Conservation (phyloP, 2,113 vertebrate genomes). For the Pelodiscus sinensis region DNA sequence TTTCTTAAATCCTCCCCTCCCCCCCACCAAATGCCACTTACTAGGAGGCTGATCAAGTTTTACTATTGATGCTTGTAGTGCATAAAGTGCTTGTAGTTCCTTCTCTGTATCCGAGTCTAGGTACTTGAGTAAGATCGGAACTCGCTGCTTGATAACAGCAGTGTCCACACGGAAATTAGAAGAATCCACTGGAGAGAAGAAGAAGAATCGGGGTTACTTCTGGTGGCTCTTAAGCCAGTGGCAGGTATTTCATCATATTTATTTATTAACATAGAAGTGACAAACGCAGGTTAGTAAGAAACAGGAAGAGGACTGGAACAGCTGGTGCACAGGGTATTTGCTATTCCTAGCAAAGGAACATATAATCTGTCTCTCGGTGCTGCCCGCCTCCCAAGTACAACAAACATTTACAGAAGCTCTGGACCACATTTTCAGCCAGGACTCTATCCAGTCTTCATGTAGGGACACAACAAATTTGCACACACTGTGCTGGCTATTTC, state of each 20-base stretch:
- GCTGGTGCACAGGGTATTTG: background rate
- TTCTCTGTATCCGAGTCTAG: slow-evolving; percentile 97
- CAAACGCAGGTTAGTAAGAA: background rate
- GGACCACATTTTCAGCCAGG: background rate
- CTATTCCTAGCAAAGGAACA: no score
- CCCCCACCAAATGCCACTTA: slow-evolving; percentile 78
- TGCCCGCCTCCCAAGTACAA: background rate
- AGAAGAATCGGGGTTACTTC: slow-evolving; percentile 36
- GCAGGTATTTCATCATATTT: rapidly evolving
- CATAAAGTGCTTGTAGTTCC: slow-evolving; percentile 99
- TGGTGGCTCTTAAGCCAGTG: rapidly evolving
- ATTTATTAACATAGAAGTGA: background rate
- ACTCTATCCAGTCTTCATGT: rapidly evolving
- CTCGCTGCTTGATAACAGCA: slow-evolving; percentile 92
- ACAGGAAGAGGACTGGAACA: background rate
- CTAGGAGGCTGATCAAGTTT: slow-evolving; percentile 98
- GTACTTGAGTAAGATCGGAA: slow-evolving; percentile 98
- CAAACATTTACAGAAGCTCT: background rate
- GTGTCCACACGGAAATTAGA: slow-evolving; percentile 93
- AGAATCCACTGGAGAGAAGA: slow-evolving; percentile 84
- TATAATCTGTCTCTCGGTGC: background rate
- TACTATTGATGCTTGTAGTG: slow-evolving; percentile 98
- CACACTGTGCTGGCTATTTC: no score
- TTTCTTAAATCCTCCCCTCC: background rate
- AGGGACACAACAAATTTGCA: background rate